Evolutionary conservation across 2,888 invertebrate genomes (phyloP).

Genomic region (Philopedon plagiatum): DNA sequence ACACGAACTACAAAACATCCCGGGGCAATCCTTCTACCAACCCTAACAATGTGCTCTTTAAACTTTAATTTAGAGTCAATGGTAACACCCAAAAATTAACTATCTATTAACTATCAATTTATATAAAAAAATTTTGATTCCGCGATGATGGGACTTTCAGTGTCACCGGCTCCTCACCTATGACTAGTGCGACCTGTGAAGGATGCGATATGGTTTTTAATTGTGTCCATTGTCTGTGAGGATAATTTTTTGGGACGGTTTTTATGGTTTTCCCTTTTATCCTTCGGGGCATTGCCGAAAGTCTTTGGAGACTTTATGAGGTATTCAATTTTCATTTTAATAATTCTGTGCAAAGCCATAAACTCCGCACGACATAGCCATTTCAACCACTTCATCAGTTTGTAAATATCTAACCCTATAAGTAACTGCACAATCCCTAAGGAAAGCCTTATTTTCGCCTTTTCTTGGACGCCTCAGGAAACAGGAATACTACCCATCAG

Average conservation of each 20-base stretch:
- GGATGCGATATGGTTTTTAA: constrained; percentile 2
- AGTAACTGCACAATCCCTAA: background rate
- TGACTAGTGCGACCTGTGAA: constrained; percentile 17
- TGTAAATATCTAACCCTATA: background rate
- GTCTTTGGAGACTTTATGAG: constrained; percentile 3
- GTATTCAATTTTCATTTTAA: background rate
- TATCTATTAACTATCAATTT: too few relatives aligned
- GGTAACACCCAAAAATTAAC: too few relatives aligned
- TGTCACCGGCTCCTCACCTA: too few relatives aligned
- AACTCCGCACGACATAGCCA: too few relatives aligned
- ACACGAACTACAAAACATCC: too few relatives aligned
- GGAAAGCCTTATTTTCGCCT: background rate
- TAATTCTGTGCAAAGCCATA: background rate
- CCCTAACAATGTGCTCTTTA: too few relatives aligned
- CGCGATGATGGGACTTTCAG: too few relatives aligned
- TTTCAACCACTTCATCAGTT: background rate
- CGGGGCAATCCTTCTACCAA: too few relatives aligned
- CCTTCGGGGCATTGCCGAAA: constrained; percentile 4
- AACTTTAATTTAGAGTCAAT: too few relatives aligned
- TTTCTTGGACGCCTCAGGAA: background rate
- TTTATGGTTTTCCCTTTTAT: background rate
- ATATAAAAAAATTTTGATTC: too few relatives aligned
- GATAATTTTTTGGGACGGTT: background rate
- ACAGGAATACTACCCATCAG: background rate
- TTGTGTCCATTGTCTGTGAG: background rate